Conservation (phyloP, 2,113 vertebrate species). For the Mungos mungo region DNA sequence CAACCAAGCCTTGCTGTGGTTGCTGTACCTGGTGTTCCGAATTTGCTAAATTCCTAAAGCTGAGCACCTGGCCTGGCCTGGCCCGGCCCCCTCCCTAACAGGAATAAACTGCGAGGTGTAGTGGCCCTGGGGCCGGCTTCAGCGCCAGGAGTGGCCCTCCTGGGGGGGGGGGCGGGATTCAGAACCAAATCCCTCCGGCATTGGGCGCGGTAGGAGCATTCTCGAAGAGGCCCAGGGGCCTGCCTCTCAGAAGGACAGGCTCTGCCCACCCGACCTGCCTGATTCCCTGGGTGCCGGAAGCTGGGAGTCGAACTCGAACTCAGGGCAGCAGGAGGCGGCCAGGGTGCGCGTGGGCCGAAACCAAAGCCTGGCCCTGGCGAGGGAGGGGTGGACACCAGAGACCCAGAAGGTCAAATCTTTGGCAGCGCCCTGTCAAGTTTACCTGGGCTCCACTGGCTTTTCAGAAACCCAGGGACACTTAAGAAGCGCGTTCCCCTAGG, state of each 20-base stretch:
- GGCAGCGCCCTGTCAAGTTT: not conserved
- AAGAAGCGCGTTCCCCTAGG: not conserved
- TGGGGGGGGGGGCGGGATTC: not conserved
- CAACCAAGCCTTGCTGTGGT: not conserved
- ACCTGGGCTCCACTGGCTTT: not conserved
- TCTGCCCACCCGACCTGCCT: not conserved
- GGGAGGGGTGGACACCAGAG: not conserved
- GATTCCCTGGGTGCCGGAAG: not conserved
- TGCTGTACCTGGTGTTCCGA: not conserved
- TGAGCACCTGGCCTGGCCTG: not conserved
- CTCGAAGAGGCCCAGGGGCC: too few relatives aligned
- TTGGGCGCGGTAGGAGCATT: not conserved
- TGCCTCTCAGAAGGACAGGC: not conserved
- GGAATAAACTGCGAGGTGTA: not conserved
- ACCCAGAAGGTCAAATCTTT: not conserved
- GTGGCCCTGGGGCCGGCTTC: fast-evolving
- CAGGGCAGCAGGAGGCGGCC: not conserved
- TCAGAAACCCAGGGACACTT: not conserved
- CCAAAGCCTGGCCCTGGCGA: fast-evolving
- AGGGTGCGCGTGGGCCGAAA: fast-evolving
- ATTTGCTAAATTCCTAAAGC: not conserved
- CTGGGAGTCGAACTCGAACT: not conserved
- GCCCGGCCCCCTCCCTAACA: not conserved
- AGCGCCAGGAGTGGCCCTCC: not conserved
- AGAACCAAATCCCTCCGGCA: fast-evolving